phyloP scores from a whole-genome alignment of 1,140 invertebrate species.

The Bombyx mori region ASM3026992v2 NC_085127.1:2864001-2864500 shows the following conservation, averaged over 20 bases:
- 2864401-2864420: no score
- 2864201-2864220: constrained; percentile 66
- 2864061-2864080: not conserved
- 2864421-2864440: no score
- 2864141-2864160: constrained; percentile 58
- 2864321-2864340: constrained; percentile 8
- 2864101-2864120: constrained; percentile 28
- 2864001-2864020: no score
- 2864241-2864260: constrained; percentile 57
- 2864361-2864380: not conserved
- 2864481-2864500: no score
- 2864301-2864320: constrained; percentile 33
- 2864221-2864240: constrained; percentile 60
- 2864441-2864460: no score
- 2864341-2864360: not conserved
- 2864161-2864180: constrained; percentile 57
- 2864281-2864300: constrained; percentile 53
- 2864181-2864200: constrained; percentile 48
- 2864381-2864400: no score
- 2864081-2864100: constrained; percentile 1
- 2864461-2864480: no score
- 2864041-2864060: no score
- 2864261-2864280: constrained; percentile 54
- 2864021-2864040: no score
- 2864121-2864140: constrained; percentile 50